Conservation (phyloP, 1,140 invertebrate species). For the Bursaphelenchus mucronatus region DNA sequence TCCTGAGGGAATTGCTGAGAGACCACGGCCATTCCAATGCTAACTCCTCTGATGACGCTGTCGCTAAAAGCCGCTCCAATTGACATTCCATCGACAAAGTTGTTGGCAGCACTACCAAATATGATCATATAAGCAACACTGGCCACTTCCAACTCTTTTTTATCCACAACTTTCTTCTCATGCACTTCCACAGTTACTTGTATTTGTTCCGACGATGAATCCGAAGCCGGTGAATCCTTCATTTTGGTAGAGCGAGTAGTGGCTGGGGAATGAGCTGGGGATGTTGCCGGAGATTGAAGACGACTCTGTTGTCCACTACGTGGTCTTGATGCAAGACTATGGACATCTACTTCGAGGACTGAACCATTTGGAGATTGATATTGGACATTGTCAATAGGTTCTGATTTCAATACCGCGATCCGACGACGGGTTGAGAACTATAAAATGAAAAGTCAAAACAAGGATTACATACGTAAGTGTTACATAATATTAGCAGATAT, state of each 20-base stretch:
- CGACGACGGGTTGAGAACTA: constrained; percentile 50
- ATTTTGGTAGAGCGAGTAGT: constrained; percentile 6
- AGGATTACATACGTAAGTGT: not conserved
- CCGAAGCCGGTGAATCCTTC: constrained; percentile 8
- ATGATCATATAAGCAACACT: constrained; percentile 67
- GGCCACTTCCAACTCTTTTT: constrained; percentile 43
- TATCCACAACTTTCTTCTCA: constrained; percentile 50
- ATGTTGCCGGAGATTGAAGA: constrained; percentile 18
- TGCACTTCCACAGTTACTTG: constrained; percentile 42
- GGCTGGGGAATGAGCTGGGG: constrained; percentile 9
- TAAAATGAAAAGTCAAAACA: not conserved
- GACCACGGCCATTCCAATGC: constrained; percentile 69
- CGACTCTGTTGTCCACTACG: constrained; percentile 3
- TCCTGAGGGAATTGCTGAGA: constrained; percentile 73
- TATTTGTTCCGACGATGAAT: constrained; percentile 18
- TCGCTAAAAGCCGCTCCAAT: constrained; percentile 71
- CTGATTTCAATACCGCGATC: constrained; percentile 35
- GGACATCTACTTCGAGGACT: not conserved
- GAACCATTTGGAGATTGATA: constrained; percentile 27
- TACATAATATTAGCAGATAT: constrained; percentile 17
- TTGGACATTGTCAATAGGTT: constrained; percentile 24
- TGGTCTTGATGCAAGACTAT: constrained; percentile 4
- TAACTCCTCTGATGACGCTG: constrained; percentile 67
- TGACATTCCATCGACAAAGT: constrained; percentile 71
- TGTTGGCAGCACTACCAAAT: constrained; percentile 70